phyloP scores from a whole-genome alignment of 64 coral and sea anemone genomes.

The Pachyseris speciosa region DNA sequence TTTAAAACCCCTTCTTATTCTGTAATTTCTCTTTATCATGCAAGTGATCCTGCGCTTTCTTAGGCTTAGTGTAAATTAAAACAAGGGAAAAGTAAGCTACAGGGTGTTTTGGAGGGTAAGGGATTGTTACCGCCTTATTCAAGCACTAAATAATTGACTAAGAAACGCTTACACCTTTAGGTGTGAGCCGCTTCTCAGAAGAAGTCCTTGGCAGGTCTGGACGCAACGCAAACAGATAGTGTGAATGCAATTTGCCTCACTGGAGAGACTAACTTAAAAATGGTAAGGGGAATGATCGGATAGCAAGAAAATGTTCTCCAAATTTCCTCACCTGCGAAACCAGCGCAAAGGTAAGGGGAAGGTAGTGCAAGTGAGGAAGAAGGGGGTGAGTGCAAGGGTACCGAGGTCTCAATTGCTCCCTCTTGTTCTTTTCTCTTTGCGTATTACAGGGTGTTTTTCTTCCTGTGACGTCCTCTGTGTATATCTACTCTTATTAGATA shows the following conservation, averaged over 20 bases:
- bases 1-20: background rate
- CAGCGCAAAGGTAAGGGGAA: too few relatives aligned
- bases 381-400: too few relatives aligned
- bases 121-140: background rate
- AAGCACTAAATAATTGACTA: background rate
- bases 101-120: background rate
- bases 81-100: background rate
- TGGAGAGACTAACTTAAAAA: background rate
- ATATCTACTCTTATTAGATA: too few relatives aligned
- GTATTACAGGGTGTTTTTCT: too few relatives aligned
- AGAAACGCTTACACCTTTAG: background rate
- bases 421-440: too few relatives aligned
- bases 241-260: background rate
- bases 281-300: background rate
- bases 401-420: too few relatives aligned
- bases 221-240: constrained; percentile 1
- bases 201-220: background rate
- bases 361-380: too few relatives aligned
- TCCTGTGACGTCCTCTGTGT: too few relatives aligned
- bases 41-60: too few relatives aligned
- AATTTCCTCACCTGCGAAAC: too few relatives aligned
- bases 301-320: background rate
- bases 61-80: background rate
- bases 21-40: background rate
- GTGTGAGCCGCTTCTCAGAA: constrained; percentile 1